Evolutionary conservation across 2,888 invertebrate species (phyloP), one percentile per base, ranked within the genome.

Genomic region (Clunio marinus): DNA sequence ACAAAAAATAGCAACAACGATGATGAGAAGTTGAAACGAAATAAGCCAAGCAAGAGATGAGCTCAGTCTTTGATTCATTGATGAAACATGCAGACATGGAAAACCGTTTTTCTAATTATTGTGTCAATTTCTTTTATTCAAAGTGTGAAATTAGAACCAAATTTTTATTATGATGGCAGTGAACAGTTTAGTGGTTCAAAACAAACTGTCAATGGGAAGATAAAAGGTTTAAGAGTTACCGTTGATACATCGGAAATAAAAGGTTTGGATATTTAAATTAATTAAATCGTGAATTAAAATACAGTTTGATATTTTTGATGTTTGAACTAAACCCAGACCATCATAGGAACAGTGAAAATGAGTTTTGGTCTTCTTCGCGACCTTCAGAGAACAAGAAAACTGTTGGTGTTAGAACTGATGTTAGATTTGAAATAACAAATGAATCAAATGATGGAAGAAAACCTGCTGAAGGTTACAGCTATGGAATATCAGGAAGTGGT

Each of bases 151-250:
- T 74, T 78, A 66, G 76, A 77, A 35, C 73, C 78, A 68, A 79
- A 76, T 60, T 73, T 79, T 71, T 78, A 74, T 59, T 77, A 79
- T 72, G 66, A 51, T 32, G 28, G 68, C 2, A 20, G 41, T 17
- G 68, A 27, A 25, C 4, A n/a, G n/a, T n/a, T n/a, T n/a, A n/a
- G n/a, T n/a, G n/a, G n/a, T n/a, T n/a, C n/a, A n/a, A n/a, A n/a
- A n/a, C n/a, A n/a, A n/a, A n/a, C n/a, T n/a, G n/a, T n/a, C n/a
- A n/a, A n/a, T 5, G 78, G 79, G 5, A 78, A 77, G 74, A 79
- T 79, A 71, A 78, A 79, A 70, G 80, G 79, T 25, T 77, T 79
- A 58, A 76, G 79, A 37, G 78, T 79, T 15, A 78, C 79, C 10
- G 79, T 79, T 67, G 80, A 79, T 70, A 78, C 80, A 15, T 76